These are phyloP conservation scores for Cyclina sinensis DNA, from an alignment of 1,140 invertebrate genomes.

Conservation along the genomic window DNA sequence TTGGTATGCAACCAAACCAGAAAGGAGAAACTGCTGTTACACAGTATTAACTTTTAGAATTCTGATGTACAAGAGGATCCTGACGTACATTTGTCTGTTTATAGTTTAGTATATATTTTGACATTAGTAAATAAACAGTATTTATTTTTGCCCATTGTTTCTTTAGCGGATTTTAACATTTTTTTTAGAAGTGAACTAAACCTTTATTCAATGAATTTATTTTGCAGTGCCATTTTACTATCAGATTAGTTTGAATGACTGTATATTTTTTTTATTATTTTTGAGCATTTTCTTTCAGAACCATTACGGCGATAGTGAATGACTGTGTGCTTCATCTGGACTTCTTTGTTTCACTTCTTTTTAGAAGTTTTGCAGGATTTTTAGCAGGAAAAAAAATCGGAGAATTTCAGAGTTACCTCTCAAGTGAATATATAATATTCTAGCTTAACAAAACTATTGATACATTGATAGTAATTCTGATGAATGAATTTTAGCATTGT, in stretches of 20 bases:
- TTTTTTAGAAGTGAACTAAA: constrained; percentile 44
- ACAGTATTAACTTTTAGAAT: too few species aligned
- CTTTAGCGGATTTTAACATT: neutral
- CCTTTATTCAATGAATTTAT: constrained; percentile 37
- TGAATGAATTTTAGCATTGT: too few species aligned
- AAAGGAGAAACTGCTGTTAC: too few species aligned
- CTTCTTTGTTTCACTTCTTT: neutral
- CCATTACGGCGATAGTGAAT: neutral
- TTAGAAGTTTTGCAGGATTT: constrained; percentile 17
- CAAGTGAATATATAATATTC: too few species aligned
- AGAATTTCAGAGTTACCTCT: too few species aligned
- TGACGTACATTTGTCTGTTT: too few species aligned
- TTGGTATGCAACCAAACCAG: too few species aligned
- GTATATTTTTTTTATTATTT: constrained; percentile 11
- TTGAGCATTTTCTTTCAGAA: constrained; percentile 33
- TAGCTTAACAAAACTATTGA: too few species aligned
- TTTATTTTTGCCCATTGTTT: constrained; percentile 19
- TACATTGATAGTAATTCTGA: too few species aligned
- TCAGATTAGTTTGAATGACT: constrained; percentile 36
- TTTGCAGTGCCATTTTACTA: constrained; percentile 42
- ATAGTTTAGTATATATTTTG: too few species aligned
- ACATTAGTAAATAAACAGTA: neutral
- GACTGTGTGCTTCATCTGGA: constrained; percentile 6
- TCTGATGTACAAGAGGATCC: too few species aligned
- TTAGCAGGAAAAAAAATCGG: neutral